Base-by-base conservation (phyloP, 2,888 invertebrate genomes). In the Drosophila peninsularis region DNA sequence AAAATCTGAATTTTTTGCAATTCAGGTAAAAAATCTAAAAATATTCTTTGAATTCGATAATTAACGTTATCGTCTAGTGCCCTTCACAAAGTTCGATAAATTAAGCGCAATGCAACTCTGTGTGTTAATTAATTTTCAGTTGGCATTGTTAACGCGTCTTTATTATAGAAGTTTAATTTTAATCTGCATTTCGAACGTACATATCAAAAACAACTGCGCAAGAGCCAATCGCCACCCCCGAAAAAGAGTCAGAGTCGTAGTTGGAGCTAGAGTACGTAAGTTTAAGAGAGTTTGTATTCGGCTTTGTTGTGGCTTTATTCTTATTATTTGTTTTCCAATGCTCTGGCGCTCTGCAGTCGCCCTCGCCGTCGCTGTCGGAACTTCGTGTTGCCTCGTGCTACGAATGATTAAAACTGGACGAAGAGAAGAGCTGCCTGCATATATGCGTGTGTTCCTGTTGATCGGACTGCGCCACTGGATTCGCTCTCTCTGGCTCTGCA, bases 381-480 rank as follows among this genome's bases (percentile, higher is more conserved):
- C 32, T 6, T 39, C 44, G 50, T 36, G 27, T 21, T 30, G 30
- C 32, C 50, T 34, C 37, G 57, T 47, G 36, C 52, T n/a, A n/a
- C 52, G 34, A 60, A 14, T 24, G 27, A 24, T 44, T 58, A 19
- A 11, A 24, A 19, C 24, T 44, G 2, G 0, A 7, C 10, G 17
- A 37, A 36, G 44, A 47, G 47, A 54, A 41, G 64, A 53, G 53
- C 39, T 52, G 5, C 5, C 13, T 24, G 21, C 24, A 36, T 13
- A 11, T 13, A n/a, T 34, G n/a, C n/a, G 21, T 17, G 21, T 44
- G n/a, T 27, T 55, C 50, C 27, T 36, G 37, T 53, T 53, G 37
- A 64, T 53, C 64, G 37, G 36, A 45, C n/a, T 64, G 63, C 63
- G 63, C 44, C 53, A 11, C 17, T 53, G 45, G 53, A 63, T 30